Base-by-base conservation (phyloP, 2,888 invertebrate genomes). In the Euplexia lucipara region DNA sequence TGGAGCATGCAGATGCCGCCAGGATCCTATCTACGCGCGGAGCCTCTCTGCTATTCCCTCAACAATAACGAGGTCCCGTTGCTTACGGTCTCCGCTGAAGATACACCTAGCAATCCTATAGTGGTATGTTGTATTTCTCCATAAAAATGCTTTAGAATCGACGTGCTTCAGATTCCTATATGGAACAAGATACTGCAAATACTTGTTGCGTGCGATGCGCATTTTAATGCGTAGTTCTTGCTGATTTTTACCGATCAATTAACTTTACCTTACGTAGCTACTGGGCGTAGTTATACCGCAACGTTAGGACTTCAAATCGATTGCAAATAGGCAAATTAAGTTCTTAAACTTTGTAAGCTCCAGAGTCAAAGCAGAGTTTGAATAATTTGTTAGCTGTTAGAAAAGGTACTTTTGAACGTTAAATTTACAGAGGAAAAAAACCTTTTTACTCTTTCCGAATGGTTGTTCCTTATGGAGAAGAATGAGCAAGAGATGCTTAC, bases 41-140 rank as follows among this genome's bases (percentile, higher is more conserved):
- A 98, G 83, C 95, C 96, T 3, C 94, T 98, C 41, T 97, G 97
- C 88, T 95, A 96, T 76, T 97, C 97, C 12, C 91, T 98, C 37
- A 96, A 97, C 81, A 96, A 96, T 70, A 98, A 98, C 88, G 96
- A 96, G 82, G 96, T 97, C 47, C 97, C 98, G 34, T 83, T 98
- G 51, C 88, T 98, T 22, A 98, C 98, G 3, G 96, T 98, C 59
- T 97, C 98, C 26, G 96, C 96, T 12, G 95, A 96, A 14, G 96
- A 96, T 71, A 90, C 94, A 7, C 91, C 92, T 8, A 82, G 86
- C 16, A 96, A 96, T 86, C 96, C 96, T 37, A 95, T 96, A 41
- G 93, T 95, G 87, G 97, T 96, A 82, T 75, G 87, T 57, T 49
- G 60, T 42, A 68, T 77, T 73, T 71, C 66, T 66, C 57, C 34